phyloP scores from a whole-genome alignment of 64 coral and sea anemone genomes.

The Montipora sp. region DNA sequence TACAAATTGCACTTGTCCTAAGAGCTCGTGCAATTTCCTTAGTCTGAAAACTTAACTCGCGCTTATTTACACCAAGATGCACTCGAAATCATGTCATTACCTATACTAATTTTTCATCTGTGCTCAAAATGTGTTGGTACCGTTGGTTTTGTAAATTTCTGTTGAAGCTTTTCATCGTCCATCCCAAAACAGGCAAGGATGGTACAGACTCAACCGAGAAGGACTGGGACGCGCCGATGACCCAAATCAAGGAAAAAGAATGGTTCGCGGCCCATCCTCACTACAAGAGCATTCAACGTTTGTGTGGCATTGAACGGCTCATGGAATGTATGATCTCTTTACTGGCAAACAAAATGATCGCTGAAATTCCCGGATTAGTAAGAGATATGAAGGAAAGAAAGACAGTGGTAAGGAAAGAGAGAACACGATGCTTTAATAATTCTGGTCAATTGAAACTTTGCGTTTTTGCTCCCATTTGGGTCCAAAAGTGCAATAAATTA shows the following conservation, averaged over 20 bases:
- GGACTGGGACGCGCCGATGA: conserved; percentile 80
- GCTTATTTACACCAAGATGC: no score
- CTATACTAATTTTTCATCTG: no score
- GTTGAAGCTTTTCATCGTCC: not conserved
- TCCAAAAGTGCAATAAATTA: no score
- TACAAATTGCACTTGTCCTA: no score
- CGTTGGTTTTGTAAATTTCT: no score
- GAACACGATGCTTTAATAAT: no score
- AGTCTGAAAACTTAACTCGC: no score
- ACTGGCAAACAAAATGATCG: conserved; percentile 77
- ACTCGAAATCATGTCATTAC: no score
- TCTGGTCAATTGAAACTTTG: no score
- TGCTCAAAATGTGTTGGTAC: no score
- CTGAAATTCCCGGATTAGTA: conserved; percentile 70
- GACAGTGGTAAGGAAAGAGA: conserved; percentile 2
- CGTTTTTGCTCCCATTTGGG: no score
- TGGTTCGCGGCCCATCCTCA: conserved; percentile 66
- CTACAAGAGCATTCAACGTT: conserved; percentile 54
- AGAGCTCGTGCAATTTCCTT: no score
- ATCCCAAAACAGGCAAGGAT: conserved; percentile 70
- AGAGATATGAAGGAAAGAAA: conserved; percentile 37
- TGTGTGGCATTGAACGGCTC: conserved; percentile 79
- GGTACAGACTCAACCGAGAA: conserved; percentile 73
- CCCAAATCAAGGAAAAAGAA: conserved; percentile 58
- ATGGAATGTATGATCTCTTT: conserved; percentile 87